Evolutionary conservation across 30 jellyfish, hydroid and myxozoan genomes (phyloP).

Genomic region (Chrysaora quinquecirrha): DNA sequence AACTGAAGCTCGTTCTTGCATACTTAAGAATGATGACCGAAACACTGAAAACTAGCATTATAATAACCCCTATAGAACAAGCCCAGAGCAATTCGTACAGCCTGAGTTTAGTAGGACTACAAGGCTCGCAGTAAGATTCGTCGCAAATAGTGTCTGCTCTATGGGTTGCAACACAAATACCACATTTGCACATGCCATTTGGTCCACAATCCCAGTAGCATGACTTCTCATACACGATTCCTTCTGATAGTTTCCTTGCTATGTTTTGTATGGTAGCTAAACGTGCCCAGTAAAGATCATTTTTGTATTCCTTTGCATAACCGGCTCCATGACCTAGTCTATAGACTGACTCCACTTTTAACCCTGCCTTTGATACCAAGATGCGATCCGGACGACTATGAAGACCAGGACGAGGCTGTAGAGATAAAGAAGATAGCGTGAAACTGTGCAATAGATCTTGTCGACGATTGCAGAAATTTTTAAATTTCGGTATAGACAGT

Average conservation of each 20-base stretch:
- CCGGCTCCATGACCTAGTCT: constrained; percentile 61
- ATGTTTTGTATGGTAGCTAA: constrained; percentile 30
- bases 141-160: constrained; percentile 50
- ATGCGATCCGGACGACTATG: constrained; percentile 90
- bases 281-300: constrained; percentile 64
- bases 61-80: background rate
- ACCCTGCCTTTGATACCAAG: constrained; percentile 66
- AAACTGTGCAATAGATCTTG: no score
- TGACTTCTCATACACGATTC: constrained; percentile 51
- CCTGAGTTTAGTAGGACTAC: constrained; percentile 63
- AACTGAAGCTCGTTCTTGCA: background rate
- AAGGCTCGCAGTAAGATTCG: constrained; percentile 52
- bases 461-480: no score
- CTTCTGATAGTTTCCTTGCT: constrained; percentile 31
- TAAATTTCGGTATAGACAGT: no score
- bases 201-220: constrained; percentile 96
- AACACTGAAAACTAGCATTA: background rate
- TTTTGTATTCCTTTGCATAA: constrained; percentile 45
- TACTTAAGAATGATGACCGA: background rate
- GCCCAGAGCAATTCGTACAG: constrained; percentile 36
- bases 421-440: no score
- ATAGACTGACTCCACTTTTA: constrained; percentile 42
- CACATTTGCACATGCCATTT: constrained; percentile 88
- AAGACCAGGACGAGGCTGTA: constrained; percentile 88
- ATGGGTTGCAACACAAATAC: constrained; percentile 66